Conservation (phyloP, 2,888 invertebrate genomes). For the Philopedon plagiatum region DNA sequence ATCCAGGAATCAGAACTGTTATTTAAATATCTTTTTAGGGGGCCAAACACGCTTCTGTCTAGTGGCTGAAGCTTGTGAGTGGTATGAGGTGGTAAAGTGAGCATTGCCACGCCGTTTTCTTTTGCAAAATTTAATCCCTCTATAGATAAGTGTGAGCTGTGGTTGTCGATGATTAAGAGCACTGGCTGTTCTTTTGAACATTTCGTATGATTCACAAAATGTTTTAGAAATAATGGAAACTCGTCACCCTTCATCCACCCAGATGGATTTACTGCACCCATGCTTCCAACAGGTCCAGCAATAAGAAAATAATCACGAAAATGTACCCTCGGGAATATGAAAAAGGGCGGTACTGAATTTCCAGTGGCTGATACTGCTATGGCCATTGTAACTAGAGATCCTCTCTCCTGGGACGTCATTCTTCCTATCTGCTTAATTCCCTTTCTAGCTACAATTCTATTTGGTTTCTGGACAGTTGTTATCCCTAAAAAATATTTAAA, state of each 20-base stretch:
- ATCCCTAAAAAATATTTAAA: too few species aligned
- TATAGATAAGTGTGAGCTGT: conserved; percentile 6
- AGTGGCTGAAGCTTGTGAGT: background rate
- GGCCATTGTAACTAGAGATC: too few species aligned
- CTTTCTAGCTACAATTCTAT: too few species aligned
- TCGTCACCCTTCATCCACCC: background rate
- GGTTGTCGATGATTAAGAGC: background rate
- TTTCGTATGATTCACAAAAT: background rate
- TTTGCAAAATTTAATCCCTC: background rate
- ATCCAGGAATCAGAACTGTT: background rate
- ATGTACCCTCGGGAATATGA: too few species aligned
- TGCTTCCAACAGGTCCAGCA: conserved; percentile 5
- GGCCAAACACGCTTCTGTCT: conserved; percentile 5
- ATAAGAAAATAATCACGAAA: conserved; percentile 1
- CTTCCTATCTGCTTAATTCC: too few species aligned
- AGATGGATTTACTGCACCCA: background rate
- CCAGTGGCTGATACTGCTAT: too few species aligned
- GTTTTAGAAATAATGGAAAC: background rate
- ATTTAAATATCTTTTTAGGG: background rate
- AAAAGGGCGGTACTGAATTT: too few species aligned
- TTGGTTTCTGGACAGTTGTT: too few species aligned
- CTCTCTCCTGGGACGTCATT: too few species aligned
- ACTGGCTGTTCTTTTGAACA: background rate
- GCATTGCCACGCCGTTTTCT: conserved; percentile 2
- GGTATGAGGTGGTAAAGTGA: conserved; percentile 5